Conservation (phyloP, 1,140 invertebrate genomes). For the Planococcus citri region DNA sequence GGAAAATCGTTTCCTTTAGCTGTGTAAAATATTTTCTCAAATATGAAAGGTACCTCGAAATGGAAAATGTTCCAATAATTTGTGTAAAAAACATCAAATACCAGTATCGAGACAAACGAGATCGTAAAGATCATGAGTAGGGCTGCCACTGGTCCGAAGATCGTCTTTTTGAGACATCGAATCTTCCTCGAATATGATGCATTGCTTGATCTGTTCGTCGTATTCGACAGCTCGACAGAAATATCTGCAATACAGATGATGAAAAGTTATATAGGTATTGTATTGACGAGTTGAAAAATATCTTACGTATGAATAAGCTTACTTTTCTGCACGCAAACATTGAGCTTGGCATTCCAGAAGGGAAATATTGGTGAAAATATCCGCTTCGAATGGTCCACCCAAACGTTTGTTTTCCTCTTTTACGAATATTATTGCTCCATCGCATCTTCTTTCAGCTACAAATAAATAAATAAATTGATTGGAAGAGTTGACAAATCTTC, state of each 20-base stretch:
- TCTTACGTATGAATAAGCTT: slow-evolving; percentile 29
- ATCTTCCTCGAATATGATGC: slow-evolving; percentile 76
- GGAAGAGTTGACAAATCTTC: no score
- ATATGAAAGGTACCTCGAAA: background rate
- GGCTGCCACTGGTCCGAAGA: slow-evolving; percentile 61
- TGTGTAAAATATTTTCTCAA: slow-evolving; percentile 23
- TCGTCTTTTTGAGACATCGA: slow-evolving; percentile 73
- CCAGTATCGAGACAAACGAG: slow-evolving; percentile 72
- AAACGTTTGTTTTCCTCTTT: slow-evolving; percentile 76
- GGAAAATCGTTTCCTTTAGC: slow-evolving; percentile 55
- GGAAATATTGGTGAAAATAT: slow-evolving; percentile 69
- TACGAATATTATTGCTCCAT: slow-evolving; percentile 69
- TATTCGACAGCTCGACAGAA: slow-evolving; percentile 79
- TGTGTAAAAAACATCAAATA: slow-evolving; percentile 35
- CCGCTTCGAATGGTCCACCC: slow-evolving; percentile 71
- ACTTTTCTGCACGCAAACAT: slow-evolving; percentile 64
- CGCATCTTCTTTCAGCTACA: slow-evolving; percentile 65
- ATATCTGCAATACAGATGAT: slow-evolving; percentile 44
- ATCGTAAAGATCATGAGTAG: slow-evolving; percentile 67
- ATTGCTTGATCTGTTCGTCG: slow-evolving; percentile 68
- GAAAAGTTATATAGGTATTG: background rate
- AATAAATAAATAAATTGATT: background rate
- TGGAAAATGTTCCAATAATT: background rate
- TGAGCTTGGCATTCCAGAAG: slow-evolving; percentile 69
- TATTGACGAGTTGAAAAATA: no score